Base-by-base conservation (phyloP, 2,888 invertebrate species). In the Andrena praecox region DNA sequence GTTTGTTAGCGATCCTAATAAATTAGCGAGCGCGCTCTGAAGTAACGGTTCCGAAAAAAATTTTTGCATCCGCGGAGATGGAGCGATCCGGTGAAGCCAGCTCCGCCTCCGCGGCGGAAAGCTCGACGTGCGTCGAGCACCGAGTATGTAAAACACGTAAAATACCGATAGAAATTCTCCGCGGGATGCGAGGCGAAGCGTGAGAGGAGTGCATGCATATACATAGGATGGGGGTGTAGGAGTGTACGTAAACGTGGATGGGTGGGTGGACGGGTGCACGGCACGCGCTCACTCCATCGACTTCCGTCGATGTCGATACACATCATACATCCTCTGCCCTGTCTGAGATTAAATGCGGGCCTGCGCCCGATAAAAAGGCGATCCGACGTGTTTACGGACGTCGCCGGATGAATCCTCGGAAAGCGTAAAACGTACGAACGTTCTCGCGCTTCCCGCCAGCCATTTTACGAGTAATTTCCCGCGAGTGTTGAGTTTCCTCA, bases 391-490 rank as follows among this genome's bases (percentile, higher is more conserved):
- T 73, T 73, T 74, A 77, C 76, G 72, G 68, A 70, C 60, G 62
- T 56, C 68, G 75, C 54, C 62, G 54, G 77, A 62, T 74, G 80
- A 85, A 80, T 83, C 76, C 80, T 50, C 67, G 77, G 48, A 54
- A 52, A 50, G 35, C 82, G 74, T 87, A 85, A 84, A 87, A 76
- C 72, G 66, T 54, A 67, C 52, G 52, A 70, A 76, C 74, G 74
- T 80, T 83, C 82, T 69, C 79, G 42, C 72, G 42, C 72, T 77
- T 72, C 52, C 63, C 60, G 31, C 31, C 78, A 72, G 60, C 76
- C 78, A 71, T 82, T 87, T 88, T 82, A 85, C 82, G 87, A 86
- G 86, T 85, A 79, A 84, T 86, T 84, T 85, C 84, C 69, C 77
- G 71, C 77, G 76, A 80, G 60, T 54, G 68, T 77, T 48, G 72